Conservation (phyloP, 2,797 vertebrate species). For the Danio tinwini region DNA sequence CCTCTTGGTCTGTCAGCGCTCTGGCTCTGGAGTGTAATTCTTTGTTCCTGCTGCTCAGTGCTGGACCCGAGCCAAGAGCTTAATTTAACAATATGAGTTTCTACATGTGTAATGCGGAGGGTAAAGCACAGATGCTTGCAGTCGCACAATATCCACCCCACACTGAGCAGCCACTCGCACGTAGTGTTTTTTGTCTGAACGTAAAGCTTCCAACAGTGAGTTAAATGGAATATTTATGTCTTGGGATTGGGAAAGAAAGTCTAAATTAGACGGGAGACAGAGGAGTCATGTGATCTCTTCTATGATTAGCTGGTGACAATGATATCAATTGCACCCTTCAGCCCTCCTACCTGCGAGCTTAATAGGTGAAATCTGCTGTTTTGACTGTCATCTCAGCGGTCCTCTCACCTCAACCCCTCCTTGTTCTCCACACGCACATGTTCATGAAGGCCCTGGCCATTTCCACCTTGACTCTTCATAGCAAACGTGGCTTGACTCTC, state of each 20-base stretch:
- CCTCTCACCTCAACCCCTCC: constrained; percentile 66
- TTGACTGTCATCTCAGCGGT: constrained; percentile 60
- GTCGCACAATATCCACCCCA: constrained; percentile 56
- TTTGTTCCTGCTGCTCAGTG: constrained; percentile 38
- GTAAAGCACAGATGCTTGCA: constrained; percentile 54
- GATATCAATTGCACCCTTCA: constrained; percentile 77
- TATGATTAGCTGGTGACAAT: constrained; percentile 67
- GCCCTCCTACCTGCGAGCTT: constrained; percentile 76
- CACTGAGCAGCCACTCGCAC: constrained; percentile 54
- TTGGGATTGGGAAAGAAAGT: constrained; percentile 52
- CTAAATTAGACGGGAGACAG: constrained; percentile 48
- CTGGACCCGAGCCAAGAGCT: constrained; percentile 48
- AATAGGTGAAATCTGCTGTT: constrained; percentile 78
- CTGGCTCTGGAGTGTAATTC: constrained; percentile 25
- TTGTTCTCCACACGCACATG: constrained; percentile 32
- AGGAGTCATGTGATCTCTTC: constrained; percentile 50
- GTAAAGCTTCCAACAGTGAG: constrained; percentile 50
- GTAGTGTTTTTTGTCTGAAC: constrained; percentile 49
- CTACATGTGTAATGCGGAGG: constrained; percentile 46
- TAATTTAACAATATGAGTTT: constrained; percentile 54
- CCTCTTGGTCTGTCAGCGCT: not conserved
- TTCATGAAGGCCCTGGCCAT: constrained; percentile 59
- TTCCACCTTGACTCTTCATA: constrained; percentile 2
- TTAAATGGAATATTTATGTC: constrained; percentile 54
- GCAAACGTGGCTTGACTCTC: constrained; percentile 30